Conservation (phyloP, 2,113 vertebrate species). For the Desmodus rotundus region DNA sequence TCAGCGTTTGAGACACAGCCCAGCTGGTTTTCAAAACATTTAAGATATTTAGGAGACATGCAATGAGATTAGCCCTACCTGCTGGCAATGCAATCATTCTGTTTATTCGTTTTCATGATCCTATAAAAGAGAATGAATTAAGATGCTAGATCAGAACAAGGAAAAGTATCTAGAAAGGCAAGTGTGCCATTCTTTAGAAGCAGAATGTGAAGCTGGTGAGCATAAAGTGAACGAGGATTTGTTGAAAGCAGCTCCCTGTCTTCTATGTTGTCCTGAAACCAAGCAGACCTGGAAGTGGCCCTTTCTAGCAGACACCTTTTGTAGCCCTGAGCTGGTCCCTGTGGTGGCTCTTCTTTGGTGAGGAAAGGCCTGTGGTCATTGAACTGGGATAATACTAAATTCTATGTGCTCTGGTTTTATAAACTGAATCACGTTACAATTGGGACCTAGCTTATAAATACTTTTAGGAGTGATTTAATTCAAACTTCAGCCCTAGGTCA, state of each 20-base stretch:
- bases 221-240: neutral
- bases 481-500: neutral
- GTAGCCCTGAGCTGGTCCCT: neutral
- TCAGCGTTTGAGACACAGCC: conserved; percentile 42
- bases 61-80: neutral
- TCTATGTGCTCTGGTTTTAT: neutral
- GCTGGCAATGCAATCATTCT: neutral
- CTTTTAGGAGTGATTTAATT: neutral
- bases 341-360: neutral
- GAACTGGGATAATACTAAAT: neutral
- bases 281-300: neutral
- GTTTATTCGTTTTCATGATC: conserved; percentile 35
- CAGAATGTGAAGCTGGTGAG: neutral
- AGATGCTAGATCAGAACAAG: neutral
- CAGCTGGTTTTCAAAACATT: conserved; percentile 30
- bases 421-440: neutral
- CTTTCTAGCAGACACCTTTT: neutral
- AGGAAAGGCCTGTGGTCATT: neutral
- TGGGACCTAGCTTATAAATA: neutral
- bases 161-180: neutral
- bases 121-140: neutral
- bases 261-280: neutral
- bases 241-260: neutral
- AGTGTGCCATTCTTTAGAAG: neutral
- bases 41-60: neutral